Evolutionary conservation across 2,113 vertebrate genomes (phyloP), one percentile per base, ranked within the genome.

Genomic region (Chlorodrepanis virens): DNA sequence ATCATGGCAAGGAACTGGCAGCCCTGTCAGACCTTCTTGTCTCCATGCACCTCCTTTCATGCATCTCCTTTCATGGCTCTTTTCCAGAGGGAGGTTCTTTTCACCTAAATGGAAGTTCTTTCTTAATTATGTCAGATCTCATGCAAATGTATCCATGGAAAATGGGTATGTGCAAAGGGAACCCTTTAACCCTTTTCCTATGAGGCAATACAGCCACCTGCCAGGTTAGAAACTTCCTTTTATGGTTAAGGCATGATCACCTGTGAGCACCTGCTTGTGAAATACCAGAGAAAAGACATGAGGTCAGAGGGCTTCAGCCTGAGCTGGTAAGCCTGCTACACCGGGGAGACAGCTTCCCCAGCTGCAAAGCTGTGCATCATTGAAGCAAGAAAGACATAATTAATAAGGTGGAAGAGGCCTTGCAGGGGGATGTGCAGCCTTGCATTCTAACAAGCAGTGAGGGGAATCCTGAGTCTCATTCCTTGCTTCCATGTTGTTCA

Each of bases 251-350:
- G 20, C 4, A 4, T 1, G 0, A 71, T 14, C 14, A 71, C 22
- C 33, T 53, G 69, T 2, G 3, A 83, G 44, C 2, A 3, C 3
- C 20, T 1, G 7, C 40, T 83, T 95, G 76, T 71, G 86, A 87
- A 92, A 78, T 6, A 8, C 6, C 14, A 25, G 9, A 5, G 1
- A 10, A 75, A 47, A 76, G 40, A 15, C 27, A 71, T 0, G 0
- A 89, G 33, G 3, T 76, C 68, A 49, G 59, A 77, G 24, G 5
- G 4, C 2, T 52, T 68, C n/a, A 59, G n/a, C 56, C 10, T 25
- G 37, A 15, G 22, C 31, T 59, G 21, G 11, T 10, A 21, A 37
- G 5, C 15, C 29, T 56, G 40, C 17, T 37, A 3, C 0, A 0
- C 1, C 29, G 31, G 45, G 40, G 23, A 12, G 77, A 20, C 28